Evolutionary conservation across 2,113 vertebrate genomes (phyloP), one percentile per base, ranked within the genome.

Genomic region (Pan troglodytes): DNA sequence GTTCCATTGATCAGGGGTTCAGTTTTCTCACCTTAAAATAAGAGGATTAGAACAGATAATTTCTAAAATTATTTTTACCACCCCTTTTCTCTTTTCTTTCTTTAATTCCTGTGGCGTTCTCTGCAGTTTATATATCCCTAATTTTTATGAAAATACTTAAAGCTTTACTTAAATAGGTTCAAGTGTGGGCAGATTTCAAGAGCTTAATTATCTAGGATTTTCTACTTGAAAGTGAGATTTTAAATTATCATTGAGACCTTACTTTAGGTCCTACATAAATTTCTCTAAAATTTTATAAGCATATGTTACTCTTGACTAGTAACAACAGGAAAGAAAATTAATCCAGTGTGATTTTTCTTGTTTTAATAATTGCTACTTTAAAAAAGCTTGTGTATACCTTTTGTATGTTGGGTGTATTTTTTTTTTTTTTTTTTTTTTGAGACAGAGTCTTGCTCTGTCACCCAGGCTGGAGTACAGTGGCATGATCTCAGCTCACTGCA

Each of bases 161-260:
- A 70, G 20, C n/a, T 88, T 96, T 92, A 45, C 50, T 92, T 95
- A 40, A 81, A 50, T 93, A 94, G 25, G 30, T 92, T 93, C 32
- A 64, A 94, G 68, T 82, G 32, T 94, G 70, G 82, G 40, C 79
- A 87, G 20, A 88, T 64, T 94, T 97, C 38, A 94, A 94, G 70
- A 83, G 64, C 67, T 94, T 90, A 88, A 82, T 96, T 95, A 95
- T 68, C 20, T 55, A 82, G 48, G 32, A 45, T 72, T 90, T 93
- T 96, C 82, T 89, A 1, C 94, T 87, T 93, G 82, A 94, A 97
- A 94, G 64, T 61, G 76, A 91, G 23, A 30, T 61, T 30, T 89
- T 92, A 86, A 80, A 57, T 94, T 87, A 59, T 92, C 40, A 83
- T 86, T 78, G 67, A 59, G 70, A 55, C n/a, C 50, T 52, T 90